phyloP scores from a whole-genome alignment of 2,797 vertebrate genomes.

The Cirrhinus molitorella region DNA sequence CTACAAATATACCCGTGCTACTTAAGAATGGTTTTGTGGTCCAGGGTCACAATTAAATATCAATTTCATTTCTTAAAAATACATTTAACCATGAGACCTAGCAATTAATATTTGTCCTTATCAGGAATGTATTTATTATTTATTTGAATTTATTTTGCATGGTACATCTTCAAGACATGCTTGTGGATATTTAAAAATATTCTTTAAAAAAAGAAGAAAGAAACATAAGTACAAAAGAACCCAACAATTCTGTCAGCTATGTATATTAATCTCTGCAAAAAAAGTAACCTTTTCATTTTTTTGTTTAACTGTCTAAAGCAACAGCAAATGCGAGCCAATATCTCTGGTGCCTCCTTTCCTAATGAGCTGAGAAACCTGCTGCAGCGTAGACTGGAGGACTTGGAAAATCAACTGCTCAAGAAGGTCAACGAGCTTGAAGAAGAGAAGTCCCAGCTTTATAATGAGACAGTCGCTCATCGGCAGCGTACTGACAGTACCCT shows the following conservation, averaged over 20 bases:
- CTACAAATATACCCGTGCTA: too few species aligned
- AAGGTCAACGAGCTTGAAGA: constrained; percentile 94
- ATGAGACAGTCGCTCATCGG: constrained; percentile 91
- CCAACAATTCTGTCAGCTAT: background rate
- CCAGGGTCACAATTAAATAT: background rate
- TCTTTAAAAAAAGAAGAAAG: background rate
- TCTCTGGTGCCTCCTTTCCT: constrained; percentile 85
- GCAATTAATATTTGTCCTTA: background rate
- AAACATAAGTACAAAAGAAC: background rate
- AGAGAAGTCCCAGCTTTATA: constrained; percentile 93
- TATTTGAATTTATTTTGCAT: background rate
- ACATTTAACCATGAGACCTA: background rate
- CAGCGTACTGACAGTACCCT: constrained; percentile 90
- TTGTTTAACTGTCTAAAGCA: constrained; percentile 68
- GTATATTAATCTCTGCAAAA: background rate
- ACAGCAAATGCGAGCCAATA: constrained; percentile 90
- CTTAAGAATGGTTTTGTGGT: too few species aligned
- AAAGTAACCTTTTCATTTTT: background rate
- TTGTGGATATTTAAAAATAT: background rate
- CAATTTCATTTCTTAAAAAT: too few species aligned
- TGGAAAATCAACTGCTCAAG: constrained; percentile 92
- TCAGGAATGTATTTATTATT: background rate
- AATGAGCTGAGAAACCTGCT: constrained; percentile 90
- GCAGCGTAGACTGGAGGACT: constrained; percentile 88
- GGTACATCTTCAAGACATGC: background rate